Base-by-base conservation (phyloP, 92 coral and sea anemone species). In the Porites divaricata region DNA sequence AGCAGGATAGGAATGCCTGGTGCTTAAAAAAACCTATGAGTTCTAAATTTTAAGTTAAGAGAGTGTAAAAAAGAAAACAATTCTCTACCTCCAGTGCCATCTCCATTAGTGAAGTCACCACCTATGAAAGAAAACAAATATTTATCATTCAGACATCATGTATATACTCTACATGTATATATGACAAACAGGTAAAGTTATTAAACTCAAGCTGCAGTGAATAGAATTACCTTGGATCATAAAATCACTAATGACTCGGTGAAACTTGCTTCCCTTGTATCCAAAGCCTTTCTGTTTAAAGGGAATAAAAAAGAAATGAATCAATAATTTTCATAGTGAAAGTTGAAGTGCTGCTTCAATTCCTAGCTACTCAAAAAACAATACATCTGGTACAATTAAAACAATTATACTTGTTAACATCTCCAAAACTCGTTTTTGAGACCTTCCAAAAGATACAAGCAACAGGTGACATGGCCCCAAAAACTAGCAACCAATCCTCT, bases 231-330 rank as follows among this genome's bases (percentile, higher is more conserved):
- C 98, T 92, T 95, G 98, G 62, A 95, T 95, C 98, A 95, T 95
- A 70, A 95, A 95, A 51, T 84, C 93, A 20, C 79, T 75, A 75
- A 95, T 90, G 20, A 95, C 95, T 74, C 98, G 81, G 84, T 95
- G 98, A 65, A 95, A 95, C 56, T 82, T 81, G 71, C 96, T 95
- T 9, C 93, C 96, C 76, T 92, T 95, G 93, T 92, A 95, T 70
- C 98, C 98, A 95, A 54, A 95, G 52, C 98, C 98, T 86, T 88
- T 85, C 98, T 95, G 88, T 45, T 65, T 71, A 23, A 21, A 3
- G 76, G 64, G 1, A 20, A 54, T 68, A 26, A 35, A 81, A 53
- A 68, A 12, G 8, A 10, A 1, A 15, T 8, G 17, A 68, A 26
- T 68, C 13, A 54, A 54, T 15, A 68, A 68, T 13, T 13, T n/a